These are phyloP conservation scores for Oopsacas minuta DNA, from an alignment of 37 sponge, comb jelly and placozoan species.

Conservation along the genomic window DNA sequence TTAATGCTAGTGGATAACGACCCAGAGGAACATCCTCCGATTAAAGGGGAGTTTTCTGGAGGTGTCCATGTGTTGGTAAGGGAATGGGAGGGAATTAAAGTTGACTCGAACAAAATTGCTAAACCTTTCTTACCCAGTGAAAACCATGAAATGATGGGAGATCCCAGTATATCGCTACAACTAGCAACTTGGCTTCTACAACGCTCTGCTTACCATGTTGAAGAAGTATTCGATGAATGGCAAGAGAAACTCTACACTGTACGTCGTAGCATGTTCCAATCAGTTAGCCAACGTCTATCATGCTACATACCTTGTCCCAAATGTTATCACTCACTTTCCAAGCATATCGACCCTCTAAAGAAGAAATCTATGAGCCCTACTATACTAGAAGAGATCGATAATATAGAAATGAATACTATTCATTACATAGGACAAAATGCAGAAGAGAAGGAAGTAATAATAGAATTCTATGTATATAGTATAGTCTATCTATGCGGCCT, in stretches of 20 bases:
- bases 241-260: conserved; percentile 33
- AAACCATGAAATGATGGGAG: not conserved
- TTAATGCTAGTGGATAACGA: not conserved
- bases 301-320: not conserved
- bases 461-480: not conserved
- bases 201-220: conserved; percentile 34
- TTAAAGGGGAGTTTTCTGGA: not conserved
- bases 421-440: not conserved
- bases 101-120: not conserved
- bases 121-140: not conserved
- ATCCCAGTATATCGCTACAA: conserved; percentile 25
- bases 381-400: not conserved
- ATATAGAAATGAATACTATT: not conserved
- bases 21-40: not conserved
- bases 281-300: not conserved
- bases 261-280: not conserved
- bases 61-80: not conserved
- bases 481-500: not conserved
- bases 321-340: not conserved
- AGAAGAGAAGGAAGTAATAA: not conserved
- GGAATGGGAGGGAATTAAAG: conserved; percentile 4
- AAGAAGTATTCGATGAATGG: conserved; percentile 76
- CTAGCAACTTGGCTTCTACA: conserved; percentile 62
- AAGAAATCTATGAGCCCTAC: not conserved
- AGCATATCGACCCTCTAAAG: not conserved